Conservation (phyloP, 2,888 invertebrate genomes). For the Abscondita cerata region DNA sequence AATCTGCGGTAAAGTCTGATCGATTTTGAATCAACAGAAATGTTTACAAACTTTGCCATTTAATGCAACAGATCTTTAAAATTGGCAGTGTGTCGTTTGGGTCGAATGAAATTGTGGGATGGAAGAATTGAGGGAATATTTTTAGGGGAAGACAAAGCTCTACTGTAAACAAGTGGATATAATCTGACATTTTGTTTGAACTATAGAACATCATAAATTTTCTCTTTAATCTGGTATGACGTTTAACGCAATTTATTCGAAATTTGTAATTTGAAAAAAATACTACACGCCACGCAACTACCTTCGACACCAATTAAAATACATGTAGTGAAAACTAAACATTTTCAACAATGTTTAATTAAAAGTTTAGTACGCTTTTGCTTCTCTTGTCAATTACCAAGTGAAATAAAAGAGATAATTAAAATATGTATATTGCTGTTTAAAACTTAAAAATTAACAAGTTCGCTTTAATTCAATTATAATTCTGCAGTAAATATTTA, state of each 20-base stretch:
- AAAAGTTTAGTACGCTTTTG: constrained; percentile 14
- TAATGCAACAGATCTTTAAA: constrained; percentile 35
- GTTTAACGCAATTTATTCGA: constrained; percentile 38
- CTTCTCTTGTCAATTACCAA: constrained; percentile 24
- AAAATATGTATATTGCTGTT: constrained; percentile 29
- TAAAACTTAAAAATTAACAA: constrained; percentile 25
- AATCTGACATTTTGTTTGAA: constrained; percentile 49
- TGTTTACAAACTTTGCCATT: constrained; percentile 28
- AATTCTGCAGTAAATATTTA: constrained; percentile 39
- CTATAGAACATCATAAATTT: constrained; percentile 48
- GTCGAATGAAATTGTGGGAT: constrained; percentile 21
- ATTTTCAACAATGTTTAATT: constrained; percentile 18
- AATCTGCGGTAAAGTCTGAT: constrained; percentile 13
- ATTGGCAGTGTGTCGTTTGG: constrained; percentile 29
- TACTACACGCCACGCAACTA: not conserved
- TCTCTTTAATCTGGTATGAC: constrained; percentile 38
- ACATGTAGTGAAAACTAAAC: constrained; percentile 10
- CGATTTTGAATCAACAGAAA: constrained; percentile 23
- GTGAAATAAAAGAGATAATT: constrained; percentile 28
- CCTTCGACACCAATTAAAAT: constrained; percentile 41
- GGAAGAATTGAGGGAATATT: constrained; percentile 26
- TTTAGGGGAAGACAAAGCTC: constrained; percentile 34
- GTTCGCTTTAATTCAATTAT: constrained; percentile 39
- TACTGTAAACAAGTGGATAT: constrained; percentile 44
- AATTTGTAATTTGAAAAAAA: constrained; percentile 31